Conservation (phyloP, 2,113 vertebrate genomes). For the Entomyzon cyanotis region DNA sequence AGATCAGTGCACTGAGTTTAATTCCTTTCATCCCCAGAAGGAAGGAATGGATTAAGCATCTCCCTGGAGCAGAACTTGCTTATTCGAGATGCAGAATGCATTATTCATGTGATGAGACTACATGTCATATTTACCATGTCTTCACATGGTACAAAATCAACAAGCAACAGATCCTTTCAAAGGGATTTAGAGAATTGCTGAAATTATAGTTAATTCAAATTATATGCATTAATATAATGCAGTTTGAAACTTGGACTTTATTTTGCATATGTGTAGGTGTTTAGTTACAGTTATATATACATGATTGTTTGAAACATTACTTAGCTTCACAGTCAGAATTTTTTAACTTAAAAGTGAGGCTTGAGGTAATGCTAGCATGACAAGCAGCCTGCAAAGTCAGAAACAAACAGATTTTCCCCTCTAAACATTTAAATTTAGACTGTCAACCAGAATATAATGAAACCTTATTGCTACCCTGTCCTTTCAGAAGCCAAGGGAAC, state of each 20-base stretch:
- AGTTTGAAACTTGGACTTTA: background rate
- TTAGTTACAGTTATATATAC: background rate
- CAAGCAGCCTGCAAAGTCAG: background rate
- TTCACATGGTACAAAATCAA: conserved; percentile 46
- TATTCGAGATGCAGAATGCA: conserved; percentile 60
- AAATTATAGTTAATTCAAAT: conserved; percentile 40
- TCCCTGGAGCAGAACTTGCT: conserved; percentile 55
- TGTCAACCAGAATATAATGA: background rate
- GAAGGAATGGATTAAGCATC: conserved; percentile 57
- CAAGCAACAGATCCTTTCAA: conserved; percentile 38
- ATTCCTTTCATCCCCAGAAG: conserved; percentile 66
- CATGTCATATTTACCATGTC: conserved; percentile 65
- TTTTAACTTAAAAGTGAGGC: conserved; percentile 4
- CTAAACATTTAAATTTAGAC: background rate
- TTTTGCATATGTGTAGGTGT: conserved; percentile 17
- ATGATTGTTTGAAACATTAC: background rate
- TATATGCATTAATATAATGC: background rate
- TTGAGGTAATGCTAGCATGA: background rate
- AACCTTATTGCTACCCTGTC: background rate
- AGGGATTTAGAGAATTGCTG: conserved; percentile 32
- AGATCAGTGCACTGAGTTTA: conserved; percentile 48
- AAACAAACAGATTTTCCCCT: background rate
- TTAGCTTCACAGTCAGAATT: background rate
- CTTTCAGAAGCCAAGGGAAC: background rate
- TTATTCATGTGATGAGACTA: conserved; percentile 66